Percentiles rank a stretch among this genome's conserved stretches.
Evolutionary conservation across 2,113 vertebrate species (phyloP).

Genomic region (Athene noctua): DNA sequence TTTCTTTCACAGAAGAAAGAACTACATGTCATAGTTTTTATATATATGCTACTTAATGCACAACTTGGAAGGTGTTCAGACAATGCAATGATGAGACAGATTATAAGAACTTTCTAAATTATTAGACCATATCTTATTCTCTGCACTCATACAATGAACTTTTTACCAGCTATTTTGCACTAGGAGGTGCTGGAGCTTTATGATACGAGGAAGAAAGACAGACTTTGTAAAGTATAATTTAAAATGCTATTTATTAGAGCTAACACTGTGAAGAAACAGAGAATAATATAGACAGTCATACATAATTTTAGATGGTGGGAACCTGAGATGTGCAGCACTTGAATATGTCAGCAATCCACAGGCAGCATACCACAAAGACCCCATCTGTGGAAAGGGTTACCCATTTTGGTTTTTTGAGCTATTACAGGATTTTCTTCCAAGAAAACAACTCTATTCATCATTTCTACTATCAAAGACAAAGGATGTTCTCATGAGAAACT

Average conservation of each 20-base stretch:
- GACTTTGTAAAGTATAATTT: neutral
- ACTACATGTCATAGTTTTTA: neutral
- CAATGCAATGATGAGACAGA: neutral
- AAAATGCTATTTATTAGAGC: neutral
- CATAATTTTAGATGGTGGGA: neutral
- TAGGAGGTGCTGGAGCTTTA: neutral
- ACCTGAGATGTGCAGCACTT: neutral
- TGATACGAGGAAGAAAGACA: neutral
- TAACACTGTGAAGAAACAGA: neutral
- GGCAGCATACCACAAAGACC: neutral
- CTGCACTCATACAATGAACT: neutral
- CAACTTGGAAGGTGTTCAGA: neutral
- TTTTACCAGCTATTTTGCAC: neutral
- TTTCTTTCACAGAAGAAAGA: neutral
- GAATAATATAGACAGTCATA: neutral
- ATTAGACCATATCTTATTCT: neutral
- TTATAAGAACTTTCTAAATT: neutral
- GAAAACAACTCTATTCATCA: fast-evolving
- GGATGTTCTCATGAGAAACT: neutral
- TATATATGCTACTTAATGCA: neutral
- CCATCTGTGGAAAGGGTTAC: neutral
- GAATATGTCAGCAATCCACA: neutral
- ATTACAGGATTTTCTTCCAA: neutral
- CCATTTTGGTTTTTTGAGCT: neutral
- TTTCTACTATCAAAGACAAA: neutral